Evolutionary conservation across 2,888 invertebrate species (phyloP).

Genomic region (Polydrusus tereticollis): DNA sequence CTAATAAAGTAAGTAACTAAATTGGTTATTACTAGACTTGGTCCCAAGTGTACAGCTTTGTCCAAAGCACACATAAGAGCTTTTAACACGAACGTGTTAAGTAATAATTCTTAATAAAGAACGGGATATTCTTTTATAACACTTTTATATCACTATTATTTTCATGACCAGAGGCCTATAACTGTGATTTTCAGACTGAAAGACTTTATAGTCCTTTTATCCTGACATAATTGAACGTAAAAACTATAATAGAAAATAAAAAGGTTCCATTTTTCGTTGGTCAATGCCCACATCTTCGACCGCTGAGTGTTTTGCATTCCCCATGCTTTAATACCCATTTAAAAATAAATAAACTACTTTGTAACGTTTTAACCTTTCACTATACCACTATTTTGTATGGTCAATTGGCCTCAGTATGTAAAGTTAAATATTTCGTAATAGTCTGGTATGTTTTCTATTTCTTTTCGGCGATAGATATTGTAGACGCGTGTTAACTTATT

Average conservation of each 20-base stretch:
- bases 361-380: slow-evolving; percentile 28
- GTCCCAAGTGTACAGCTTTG: too few species aligned
- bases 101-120: slow-evolving; percentile 6
- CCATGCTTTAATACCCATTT: slow-evolving; percentile 9
- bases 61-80: neutral
- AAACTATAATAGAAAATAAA: slow-evolving; percentile 14
- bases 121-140: slow-evolving; percentile 9
- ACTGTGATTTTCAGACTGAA: slow-evolving; percentile 19
- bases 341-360: slow-evolving; percentile 24
- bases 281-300: slow-evolving; percentile 5
- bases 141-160: neutral
- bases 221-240: slow-evolving; percentile 6
- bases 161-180: slow-evolving; percentile 16
- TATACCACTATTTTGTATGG: slow-evolving; percentile 7
- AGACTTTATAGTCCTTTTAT: neutral
- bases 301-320: slow-evolving; percentile 12
- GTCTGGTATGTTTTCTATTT: neutral
- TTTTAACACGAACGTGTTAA: slow-evolving; percentile 16
- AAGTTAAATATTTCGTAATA: slow-evolving; percentile 10
- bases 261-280: neutral
- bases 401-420: slow-evolving; percentile 7
- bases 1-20: too few species aligned
- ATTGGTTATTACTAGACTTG: too few species aligned
- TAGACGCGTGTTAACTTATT: too few species aligned
- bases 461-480: too few species aligned